phyloP scores from a whole-genome alignment of 2,113 vertebrate species.

The Naja naja region DNA sequence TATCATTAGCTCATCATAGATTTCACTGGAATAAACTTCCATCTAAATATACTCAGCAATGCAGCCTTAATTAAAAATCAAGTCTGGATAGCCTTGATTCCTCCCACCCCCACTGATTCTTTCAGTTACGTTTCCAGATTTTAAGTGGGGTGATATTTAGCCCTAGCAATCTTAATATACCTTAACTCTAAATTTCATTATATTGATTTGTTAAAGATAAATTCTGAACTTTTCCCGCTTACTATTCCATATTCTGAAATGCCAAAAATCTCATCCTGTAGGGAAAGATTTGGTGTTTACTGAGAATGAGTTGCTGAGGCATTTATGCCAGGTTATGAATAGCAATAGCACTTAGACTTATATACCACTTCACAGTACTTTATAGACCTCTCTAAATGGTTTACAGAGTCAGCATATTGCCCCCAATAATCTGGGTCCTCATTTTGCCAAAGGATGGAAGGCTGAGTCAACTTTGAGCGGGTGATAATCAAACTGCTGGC shows the following conservation, averaged over 20 bases:
- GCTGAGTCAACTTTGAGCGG: no score
- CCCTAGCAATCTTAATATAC: no score
- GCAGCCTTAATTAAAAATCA: neutral
- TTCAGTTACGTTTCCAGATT: neutral
- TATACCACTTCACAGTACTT: no score
- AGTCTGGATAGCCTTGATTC: neutral
- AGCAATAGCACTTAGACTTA: no score
- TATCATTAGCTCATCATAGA: neutral
- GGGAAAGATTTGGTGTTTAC: neutral
- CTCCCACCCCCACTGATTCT: neutral
- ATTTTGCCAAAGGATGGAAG: no score
- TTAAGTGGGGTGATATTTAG: neutral
- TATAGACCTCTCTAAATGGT: no score
- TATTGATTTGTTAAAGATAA: neutral
- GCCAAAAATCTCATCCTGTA: neutral
- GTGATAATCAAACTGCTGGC: no score
- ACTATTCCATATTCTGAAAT: neutral
- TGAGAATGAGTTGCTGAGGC: neutral
- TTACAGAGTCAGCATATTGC: no score
- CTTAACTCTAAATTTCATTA: neutral
- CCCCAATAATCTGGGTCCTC: no score
- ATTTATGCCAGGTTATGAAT: neutral
- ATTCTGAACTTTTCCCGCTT: neutral
- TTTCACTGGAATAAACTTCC: neutral
- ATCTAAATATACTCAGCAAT: neutral